Percentiles rank a stretch among this genome's conserved stretches.
These are phyloP conservation scores for Brachyhypopomus gauderio DNA, from an alignment of 2,113 vertebrate genomes.

Conservation along the genomic window DNA sequence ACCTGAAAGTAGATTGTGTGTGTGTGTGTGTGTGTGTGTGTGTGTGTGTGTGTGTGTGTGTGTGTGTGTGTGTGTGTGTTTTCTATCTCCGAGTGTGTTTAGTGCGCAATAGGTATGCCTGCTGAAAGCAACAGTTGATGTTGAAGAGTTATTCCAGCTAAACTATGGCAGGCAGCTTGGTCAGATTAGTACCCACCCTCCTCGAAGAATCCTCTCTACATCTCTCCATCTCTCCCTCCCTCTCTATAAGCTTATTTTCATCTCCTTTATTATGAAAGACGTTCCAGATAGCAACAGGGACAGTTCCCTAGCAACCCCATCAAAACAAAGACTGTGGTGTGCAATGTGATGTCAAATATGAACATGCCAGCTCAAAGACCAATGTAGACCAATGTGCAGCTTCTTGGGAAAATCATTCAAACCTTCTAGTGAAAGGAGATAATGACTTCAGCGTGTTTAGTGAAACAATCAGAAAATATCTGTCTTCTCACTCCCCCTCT, in stretches of 20 bases:
- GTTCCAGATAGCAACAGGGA: conserved; percentile 56
- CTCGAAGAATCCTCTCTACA: background rate
- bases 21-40: background rate
- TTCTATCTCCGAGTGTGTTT: background rate
- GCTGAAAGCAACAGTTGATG: conserved; percentile 43
- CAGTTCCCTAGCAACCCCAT: conserved; percentile 72
- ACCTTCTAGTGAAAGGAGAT: conserved; percentile 4
- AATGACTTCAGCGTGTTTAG: conserved; percentile 18
- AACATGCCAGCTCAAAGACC: conserved; percentile 50
- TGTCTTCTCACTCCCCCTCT: background rate
- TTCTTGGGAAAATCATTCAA: conserved; percentile 34
- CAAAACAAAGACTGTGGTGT: conserved; percentile 63
- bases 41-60: background rate
- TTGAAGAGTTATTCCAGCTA: conserved; percentile 50
- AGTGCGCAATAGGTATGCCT: conserved; percentile 17
- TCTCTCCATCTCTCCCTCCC: conserved; percentile 45
- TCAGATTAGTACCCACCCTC: conserved; percentile 6
- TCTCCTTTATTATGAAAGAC: conserved; percentile 62
- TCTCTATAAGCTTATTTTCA: conserved; percentile 65
- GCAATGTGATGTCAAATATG: conserved; percentile 57
- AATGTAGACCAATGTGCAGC: conserved; percentile 46
- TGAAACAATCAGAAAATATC: conserved; percentile 34
- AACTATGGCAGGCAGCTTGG: conserved; percentile 42
- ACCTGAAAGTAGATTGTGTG: background rate
- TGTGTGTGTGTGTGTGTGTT: background rate